Evolutionary conservation across 1,140 invertebrate genomes (phyloP), one percentile per base, ranked within the genome.

Genomic region (Microplitis mediator): DNA sequence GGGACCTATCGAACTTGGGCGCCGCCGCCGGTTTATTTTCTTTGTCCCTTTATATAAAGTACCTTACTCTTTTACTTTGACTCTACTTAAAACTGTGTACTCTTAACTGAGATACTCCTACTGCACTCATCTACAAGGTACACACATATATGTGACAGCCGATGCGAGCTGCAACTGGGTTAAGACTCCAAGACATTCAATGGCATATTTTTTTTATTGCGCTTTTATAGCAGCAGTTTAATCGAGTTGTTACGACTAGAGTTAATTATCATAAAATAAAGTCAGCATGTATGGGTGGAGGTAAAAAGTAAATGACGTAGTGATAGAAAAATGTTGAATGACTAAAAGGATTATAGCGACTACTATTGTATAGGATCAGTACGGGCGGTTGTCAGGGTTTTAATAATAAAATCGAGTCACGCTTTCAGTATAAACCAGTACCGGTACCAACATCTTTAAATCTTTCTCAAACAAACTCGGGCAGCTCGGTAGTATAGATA

Each of bases 361-460:
- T 45, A 45, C 39, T 45, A 45, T 45, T 45, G 39, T 45, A 11
- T 45, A 45, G 23, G 23, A 23, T 23, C 35, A 34, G 45, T 56
- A 16, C 50, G 51, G 66, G 6, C 16, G 8, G 36, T 54, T 34
- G 73, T 54, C 52, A 61, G 39, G 11, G 6, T 45, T 45, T 45
- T 45, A 79, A 77, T 80, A 78, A 84, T 82, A 83, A 79, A 83
- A 79, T 81, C 77, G 71, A 84, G 81, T 84, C 80, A 84, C 81
- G 80, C 77, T 82, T 74, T 35, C 45, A 45, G 52, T 65, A 67
- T 45, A 45, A 45, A 45, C 39, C 39, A 45, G 39, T 45, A 45
- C 39, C 39, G 6, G 11, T 56, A 45, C 62, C 65, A 66, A 74
- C 77, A 83, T 80, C 75, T 81, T 79, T 82, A 81, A 82, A 82